Percentiles rank a stretch among this genome's conserved stretches.
Evolutionary conservation across 1,140 invertebrate species (phyloP).

Genomic region (Diabrotica undecimpunctata): DNA sequence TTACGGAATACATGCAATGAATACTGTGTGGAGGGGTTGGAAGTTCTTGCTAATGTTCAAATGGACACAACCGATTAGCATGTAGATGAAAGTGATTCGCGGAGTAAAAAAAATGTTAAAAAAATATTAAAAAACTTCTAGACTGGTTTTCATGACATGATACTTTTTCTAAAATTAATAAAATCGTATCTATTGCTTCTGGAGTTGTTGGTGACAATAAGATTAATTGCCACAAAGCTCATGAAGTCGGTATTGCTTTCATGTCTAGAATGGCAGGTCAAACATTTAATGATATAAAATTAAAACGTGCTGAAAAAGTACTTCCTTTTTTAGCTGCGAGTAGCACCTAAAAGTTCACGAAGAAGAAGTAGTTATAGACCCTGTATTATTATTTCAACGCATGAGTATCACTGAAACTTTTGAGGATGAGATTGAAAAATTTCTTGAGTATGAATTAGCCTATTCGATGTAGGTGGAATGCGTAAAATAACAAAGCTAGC

Average conservation of each 20-base stretch:
- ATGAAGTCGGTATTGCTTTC: slow-evolving; percentile 41
- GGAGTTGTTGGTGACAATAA: slow-evolving; percentile 38
- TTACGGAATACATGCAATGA: slow-evolving; percentile 39
- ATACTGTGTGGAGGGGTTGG: slow-evolving; percentile 39
- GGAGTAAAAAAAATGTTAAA: slow-evolving; percentile 5
- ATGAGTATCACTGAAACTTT: no score
- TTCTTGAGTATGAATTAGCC: neutral
- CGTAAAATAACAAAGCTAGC: neutral
- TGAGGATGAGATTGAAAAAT: no score
- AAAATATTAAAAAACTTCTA: slow-evolving; percentile 7
- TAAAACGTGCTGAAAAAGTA: slow-evolving; percentile 42
- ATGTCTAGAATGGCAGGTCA: slow-evolving; percentile 31
- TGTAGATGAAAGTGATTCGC: slow-evolving; percentile 44
- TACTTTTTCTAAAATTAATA: neutral
- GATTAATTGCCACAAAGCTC: slow-evolving; percentile 47
- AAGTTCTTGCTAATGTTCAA: slow-evolving; percentile 40
- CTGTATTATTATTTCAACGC: no score
- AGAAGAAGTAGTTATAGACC: slow-evolving; percentile 2
- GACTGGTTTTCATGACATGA: slow-evolving; percentile 5
- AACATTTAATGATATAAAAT: slow-evolving; percentile 42
- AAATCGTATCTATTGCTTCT: no score
- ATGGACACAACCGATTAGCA: slow-evolving; percentile 47
- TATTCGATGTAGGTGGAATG: slow-evolving; percentile 5
- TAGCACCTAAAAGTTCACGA: slow-evolving; percentile 4
- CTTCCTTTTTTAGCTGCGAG: slow-evolving; percentile 22